Base-by-base conservation (phyloP, 2,888 invertebrate genomes). In the Hesperia comma region DNA sequence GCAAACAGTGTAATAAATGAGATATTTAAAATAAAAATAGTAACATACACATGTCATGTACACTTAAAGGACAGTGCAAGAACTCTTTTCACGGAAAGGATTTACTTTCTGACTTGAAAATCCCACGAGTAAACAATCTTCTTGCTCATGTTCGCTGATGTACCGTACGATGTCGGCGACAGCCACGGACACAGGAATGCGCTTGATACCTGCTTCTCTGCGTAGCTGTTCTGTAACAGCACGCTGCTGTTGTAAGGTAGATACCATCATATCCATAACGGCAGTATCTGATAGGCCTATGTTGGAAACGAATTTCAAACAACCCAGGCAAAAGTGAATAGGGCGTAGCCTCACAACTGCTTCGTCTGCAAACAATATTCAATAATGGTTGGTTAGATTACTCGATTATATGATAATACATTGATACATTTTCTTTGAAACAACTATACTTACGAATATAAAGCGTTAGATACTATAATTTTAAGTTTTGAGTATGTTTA, bases 81-180 rank as follows among this genome's bases (percentile, higher is more conserved):
- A 96, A 84, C 96, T 97, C 92, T 98, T 98, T 90, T 98, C 98
- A 74, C 98, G 95, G 94, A 98, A 99, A 33, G 99, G 99, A 91
- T 99, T 99, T 15, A 98, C 97, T 85, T 98, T 97, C 85, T 98
- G 98, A 75, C 97, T 97, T 71, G 97, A 96, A 87, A 99, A 99
- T 41, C 99, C 99, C 73, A 97, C 97, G 72, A 99, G 94, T 57
- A 99, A 94, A 80, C 97, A 98, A 90, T 99, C 99, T 81, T 98
- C 98, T 77, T 97, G 96, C 81, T 98, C 97, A 81, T 98, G 98
- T 78, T 98, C 98, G 53, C 95, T 94, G 73, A 98, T 97, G 83
- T 95, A 98, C 83, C 97, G 97, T 83, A 98, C 96, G 77, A 99
- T 97, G 78, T 98, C 97, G 73, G 96, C 96, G 68, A 98, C 97